A percentile compares a stretch with the other conserved stretches of the same genome.
These are phyloP conservation scores for Neodontobutis hainanensis DNA, from an alignment of 2,113 vertebrate species.

Conservation along the genomic window DNA sequence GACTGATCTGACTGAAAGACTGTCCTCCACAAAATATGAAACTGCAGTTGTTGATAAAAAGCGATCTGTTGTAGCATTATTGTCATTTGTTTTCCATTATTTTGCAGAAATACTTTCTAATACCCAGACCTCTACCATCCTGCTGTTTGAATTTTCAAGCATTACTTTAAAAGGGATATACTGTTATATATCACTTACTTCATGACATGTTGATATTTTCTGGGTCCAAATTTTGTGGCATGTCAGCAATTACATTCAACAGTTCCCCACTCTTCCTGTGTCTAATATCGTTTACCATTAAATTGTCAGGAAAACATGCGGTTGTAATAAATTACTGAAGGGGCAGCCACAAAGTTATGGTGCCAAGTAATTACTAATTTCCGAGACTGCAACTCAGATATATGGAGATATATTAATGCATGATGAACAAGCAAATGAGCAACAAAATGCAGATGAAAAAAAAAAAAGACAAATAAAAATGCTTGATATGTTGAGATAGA, in stretches of 20 bases:
- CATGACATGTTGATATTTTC: slow-evolving; percentile 30
- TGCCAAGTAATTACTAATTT: slow-evolving; percentile 45
- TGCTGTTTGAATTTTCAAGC: slow-evolving; percentile 1
- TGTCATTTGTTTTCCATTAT: too few species aligned
- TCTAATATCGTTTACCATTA: slow-evolving; percentile 72
- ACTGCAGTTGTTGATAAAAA: too few species aligned
- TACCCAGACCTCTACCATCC: neutral
- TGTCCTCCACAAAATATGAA: too few species aligned
- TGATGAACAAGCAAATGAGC: neutral
- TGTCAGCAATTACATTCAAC: slow-evolving; percentile 60
- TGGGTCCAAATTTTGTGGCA: slow-evolving; percentile 48
- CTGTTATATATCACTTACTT: slow-evolving; percentile 50
- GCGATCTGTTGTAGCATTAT: too few species aligned
- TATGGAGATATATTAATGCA: neutral
- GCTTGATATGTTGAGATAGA: neutral
- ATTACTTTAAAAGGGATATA: slow-evolving; percentile 54
- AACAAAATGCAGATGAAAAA: neutral
- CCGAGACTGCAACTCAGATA: slow-evolving; percentile 9
- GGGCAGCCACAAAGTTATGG: slow-evolving; percentile 9
- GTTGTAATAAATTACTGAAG: slow-evolving; percentile 61
- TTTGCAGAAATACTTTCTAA: neutral
- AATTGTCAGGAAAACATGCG: slow-evolving; percentile 67
- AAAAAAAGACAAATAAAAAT: neutral
- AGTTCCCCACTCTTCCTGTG: slow-evolving; percentile 42
- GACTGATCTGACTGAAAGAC: too few species aligned